A percentile compares a stretch with the other conserved stretches of the same genome.
phyloP scores from a whole-genome alignment of 1,140 invertebrate genomes.

The Nephotettix cincticeps region DNA sequence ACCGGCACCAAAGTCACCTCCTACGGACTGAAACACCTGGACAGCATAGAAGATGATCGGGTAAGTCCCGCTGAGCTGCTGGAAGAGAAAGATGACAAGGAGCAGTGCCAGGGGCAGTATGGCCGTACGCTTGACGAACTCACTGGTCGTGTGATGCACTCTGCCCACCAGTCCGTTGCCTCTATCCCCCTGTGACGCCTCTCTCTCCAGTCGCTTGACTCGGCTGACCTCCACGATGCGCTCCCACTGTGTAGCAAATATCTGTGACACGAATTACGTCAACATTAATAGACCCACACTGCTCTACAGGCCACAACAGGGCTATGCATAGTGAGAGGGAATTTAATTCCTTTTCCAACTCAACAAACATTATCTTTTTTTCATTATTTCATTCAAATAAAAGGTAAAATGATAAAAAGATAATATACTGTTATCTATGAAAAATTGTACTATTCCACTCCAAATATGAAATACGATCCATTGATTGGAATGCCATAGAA shows the following conservation, averaged over 20 bases:
- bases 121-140: slow-evolving; percentile 44
- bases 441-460: too few relatives aligned
- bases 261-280: slow-evolving; percentile 30
- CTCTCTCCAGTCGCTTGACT: neutral
- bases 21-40: slow-evolving; percentile 54
- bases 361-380: too few relatives aligned
- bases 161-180: neutral
- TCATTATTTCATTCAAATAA: too few relatives aligned
- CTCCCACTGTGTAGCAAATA: slow-evolving; percentile 33
- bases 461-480: too few relatives aligned
- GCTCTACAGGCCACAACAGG: too few relatives aligned
- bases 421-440: too few relatives aligned
- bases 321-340: too few relatives aligned
- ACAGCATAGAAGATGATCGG: slow-evolving; percentile 69
- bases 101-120: slow-evolving; percentile 56
- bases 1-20: slow-evolving; percentile 47
- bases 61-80: slow-evolving; percentile 60
- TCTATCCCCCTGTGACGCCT: neutral
- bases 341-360: too few relatives aligned
- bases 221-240: slow-evolving; percentile 35
- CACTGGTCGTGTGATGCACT: neutral
- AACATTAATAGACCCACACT: too few relatives aligned
- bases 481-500: too few relatives aligned
- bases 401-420: too few relatives aligned
- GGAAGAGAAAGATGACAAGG: slow-evolving; percentile 53